Evolutionary conservation across 2,113 vertebrate species (phyloP).

Genomic region (Phalacrocorax brasilianus): DNA sequence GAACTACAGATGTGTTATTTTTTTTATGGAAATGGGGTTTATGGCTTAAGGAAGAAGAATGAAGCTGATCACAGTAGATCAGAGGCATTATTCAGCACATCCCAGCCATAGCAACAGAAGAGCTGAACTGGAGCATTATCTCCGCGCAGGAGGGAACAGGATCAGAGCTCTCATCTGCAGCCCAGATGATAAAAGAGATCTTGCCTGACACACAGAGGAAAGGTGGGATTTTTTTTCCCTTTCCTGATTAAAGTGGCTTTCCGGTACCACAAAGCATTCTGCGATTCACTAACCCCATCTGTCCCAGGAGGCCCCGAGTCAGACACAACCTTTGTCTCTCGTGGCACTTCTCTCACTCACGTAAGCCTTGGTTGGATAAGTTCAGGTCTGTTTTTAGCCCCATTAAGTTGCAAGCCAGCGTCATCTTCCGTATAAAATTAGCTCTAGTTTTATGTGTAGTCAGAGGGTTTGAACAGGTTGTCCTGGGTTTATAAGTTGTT

Average conservation of each 20-base stretch:
- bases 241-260: slow-evolving; percentile 18
- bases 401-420: neutral
- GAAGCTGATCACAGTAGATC: neutral
- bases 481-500: neutral
- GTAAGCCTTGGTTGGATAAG: neutral
- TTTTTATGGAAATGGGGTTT: neutral
- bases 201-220: neutral
- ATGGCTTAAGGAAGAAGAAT: neutral
- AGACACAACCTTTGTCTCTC: neutral
- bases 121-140: neutral
- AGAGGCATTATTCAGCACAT: neutral
- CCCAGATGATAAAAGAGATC: slow-evolving; percentile 21
- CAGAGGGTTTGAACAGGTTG: neutral
- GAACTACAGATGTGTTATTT: neutral
- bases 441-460: neutral
- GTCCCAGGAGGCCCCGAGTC: neutral
- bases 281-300: neutral
- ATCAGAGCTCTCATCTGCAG: neutral
- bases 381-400: neutral
- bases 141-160: neutral
- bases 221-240: neutral
- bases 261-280: neutral
- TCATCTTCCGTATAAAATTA: neutral
- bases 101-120: neutral
- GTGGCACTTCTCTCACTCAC: neutral